A percentile compares a stretch with the other conserved stretches of the same genome.
phyloP scores from a whole-genome alignment of 2,888 invertebrate genomes.

The Electrophaes corylata region DNA sequence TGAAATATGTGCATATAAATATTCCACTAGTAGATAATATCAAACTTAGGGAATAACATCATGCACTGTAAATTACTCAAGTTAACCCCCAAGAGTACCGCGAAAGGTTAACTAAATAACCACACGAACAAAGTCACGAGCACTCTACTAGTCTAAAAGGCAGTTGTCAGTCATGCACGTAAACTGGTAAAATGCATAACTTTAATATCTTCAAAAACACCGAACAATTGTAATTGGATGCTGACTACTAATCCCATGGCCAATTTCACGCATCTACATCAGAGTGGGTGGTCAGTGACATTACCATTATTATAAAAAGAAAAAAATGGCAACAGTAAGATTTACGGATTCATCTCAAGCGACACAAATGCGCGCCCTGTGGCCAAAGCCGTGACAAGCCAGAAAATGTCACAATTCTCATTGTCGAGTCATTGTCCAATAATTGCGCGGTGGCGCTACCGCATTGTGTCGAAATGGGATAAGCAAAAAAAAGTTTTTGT shows the following conservation, averaged over 20 bases:
- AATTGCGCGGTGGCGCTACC: conserved; percentile 77
- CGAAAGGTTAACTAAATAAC: neutral
- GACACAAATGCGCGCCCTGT: conserved; percentile 63
- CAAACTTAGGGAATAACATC: no score
- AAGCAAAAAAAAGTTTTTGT: conserved; percentile 46
- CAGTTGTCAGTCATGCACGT: neutral
- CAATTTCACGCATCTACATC: conserved; percentile 59
- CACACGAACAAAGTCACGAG: neutral
- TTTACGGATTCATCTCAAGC: conserved; percentile 48
- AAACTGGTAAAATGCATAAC: conserved; percentile 21
- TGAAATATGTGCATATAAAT: no score
- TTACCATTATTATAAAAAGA: conserved; percentile 30
- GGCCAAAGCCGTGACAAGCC: conserved; percentile 62
- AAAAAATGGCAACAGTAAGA: conserved; percentile 41
- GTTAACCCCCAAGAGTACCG: no score
- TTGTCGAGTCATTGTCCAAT: conserved; percentile 51
- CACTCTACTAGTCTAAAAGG: neutral
- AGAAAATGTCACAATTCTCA: conserved; percentile 67
- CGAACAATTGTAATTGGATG: conserved; percentile 47
- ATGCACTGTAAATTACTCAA: no score
- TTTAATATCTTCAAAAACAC: conserved; percentile 25
- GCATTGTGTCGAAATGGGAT: conserved; percentile 62
- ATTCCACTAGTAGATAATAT: no score
- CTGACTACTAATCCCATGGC: conserved; percentile 56
- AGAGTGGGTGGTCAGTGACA: conserved; percentile 63